Conservation (phyloP, 1,140 invertebrate genomes). For the Ceratina japonica region DNA sequence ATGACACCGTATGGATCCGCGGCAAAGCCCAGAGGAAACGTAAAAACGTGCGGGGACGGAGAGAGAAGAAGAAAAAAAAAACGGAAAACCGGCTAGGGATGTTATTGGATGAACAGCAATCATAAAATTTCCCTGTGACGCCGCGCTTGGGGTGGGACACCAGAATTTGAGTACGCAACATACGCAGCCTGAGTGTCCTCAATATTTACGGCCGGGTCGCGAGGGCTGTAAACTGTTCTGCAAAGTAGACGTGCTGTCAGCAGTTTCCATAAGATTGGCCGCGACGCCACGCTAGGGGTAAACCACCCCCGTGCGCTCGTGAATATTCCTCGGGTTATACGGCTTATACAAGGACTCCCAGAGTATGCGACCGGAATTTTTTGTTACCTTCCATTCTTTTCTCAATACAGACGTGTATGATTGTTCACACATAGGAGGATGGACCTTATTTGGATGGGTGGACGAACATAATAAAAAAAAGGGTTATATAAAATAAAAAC, state of each 20-base stretch:
- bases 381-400: not conserved
- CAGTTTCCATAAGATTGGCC: constrained; percentile 57
- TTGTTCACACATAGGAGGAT: not conserved
- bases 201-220: constrained; percentile 56
- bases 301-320: constrained; percentile 34
- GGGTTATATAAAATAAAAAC: no score
- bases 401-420: not conserved
- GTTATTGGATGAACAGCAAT: constrained; percentile 60
- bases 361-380: constrained; percentile 44
- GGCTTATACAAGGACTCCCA: constrained; percentile 16
- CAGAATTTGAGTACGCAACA: constrained; percentile 55
- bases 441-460: not conserved
- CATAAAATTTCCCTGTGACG: constrained; percentile 55
- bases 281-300: constrained; percentile 30
- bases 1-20: constrained; percentile 58
- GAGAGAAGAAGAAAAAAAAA: not conserved
- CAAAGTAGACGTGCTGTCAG: constrained; percentile 62
- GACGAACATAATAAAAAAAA: no score
- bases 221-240: constrained; percentile 57
- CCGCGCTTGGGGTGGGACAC: constrained; percentile 21
- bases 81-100: constrained; percentile 28
- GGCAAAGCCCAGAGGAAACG: constrained; percentile 68
- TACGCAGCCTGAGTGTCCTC: constrained; percentile 36
- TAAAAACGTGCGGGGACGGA: constrained; percentile 56
- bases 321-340: constrained; percentile 48